These are phyloP conservation scores for Phrynocephalus versicolor DNA, from an alignment of 2,113 vertebrate species.

Conservation along the genomic window DNA sequence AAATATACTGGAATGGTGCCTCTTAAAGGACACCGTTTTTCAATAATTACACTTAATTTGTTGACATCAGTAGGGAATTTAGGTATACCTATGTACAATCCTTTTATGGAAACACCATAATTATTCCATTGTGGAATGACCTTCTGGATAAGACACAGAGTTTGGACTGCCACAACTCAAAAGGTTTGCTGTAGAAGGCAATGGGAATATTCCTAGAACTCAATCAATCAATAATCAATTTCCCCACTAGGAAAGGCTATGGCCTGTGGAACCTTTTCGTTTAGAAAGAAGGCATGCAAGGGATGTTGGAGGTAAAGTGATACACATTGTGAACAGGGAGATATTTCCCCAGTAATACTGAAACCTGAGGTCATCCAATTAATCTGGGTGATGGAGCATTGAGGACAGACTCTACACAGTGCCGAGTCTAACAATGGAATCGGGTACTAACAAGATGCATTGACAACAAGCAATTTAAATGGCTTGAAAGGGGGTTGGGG, in stretches of 20 bases:
- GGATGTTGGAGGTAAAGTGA: neutral
- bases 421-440: neutral
- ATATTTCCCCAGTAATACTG: neutral
- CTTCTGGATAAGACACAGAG: neutral
- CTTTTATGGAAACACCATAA: neutral
- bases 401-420: neutral
- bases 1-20: neutral
- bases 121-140: neutral
- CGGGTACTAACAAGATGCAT: neutral
- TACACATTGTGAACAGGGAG: neutral
- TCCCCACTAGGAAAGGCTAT: neutral
- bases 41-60: neutral
- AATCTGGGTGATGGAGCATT: neutral
- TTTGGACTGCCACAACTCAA: neutral
- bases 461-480: neutral
- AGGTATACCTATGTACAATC: neutral
- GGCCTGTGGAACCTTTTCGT: neutral
- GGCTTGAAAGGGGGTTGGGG: neutral
- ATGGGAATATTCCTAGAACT: neutral
- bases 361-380: neutral
- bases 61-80: neutral
- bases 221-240: too few species aligned
- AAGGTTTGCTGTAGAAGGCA: too few species aligned
- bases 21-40: neutral
- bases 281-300: too few species aligned